Evolutionary conservation across 2,888 invertebrate species (phyloP).

Genomic region (Rhingia rostrata): DNA sequence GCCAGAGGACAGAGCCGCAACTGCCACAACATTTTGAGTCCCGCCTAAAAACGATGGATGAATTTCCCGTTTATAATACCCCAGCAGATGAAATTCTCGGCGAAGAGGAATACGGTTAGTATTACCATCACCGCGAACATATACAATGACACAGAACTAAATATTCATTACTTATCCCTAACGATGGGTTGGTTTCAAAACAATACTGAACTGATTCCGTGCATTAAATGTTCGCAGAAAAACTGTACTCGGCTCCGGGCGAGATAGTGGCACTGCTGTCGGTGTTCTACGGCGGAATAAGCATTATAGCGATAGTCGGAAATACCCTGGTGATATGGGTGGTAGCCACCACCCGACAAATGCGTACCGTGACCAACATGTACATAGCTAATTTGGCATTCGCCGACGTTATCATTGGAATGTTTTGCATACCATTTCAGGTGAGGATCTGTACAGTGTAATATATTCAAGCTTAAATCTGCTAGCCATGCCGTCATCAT

Average conservation of each 20-base stretch:
- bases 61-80: conserved; percentile 76
- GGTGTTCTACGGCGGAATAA: conserved; percentile 91
- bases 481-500: conserved; percentile 34
- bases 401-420: conserved; percentile 93
- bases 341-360: conserved; percentile 89
- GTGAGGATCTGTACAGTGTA: conserved; percentile 80
- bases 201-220: conserved; percentile 28
- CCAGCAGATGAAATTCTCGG: conserved; percentile 77
- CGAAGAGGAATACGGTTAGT: conserved; percentile 81
- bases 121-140: conserved; percentile 7
- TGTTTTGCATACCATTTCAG: conserved; percentile 93
- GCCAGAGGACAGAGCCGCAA: conserved; percentile 37
- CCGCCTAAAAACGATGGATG: conserved; percentile 75
- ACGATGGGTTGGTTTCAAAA: conserved; percentile 16
- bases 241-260: conserved; percentile 89
- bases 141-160: conserved; percentile 30
- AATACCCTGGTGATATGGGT: conserved; percentile 94
- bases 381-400: conserved; percentile 93
- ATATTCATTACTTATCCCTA: conserved; percentile 63
- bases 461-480: conserved; percentile 63
- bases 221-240: conserved; percentile 82
- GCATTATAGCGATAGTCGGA: conserved; percentile 91
- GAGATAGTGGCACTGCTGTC: conserved; percentile 89
- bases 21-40: conserved; percentile 34
- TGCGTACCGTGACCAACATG: conserved; percentile 93